Percentiles rank a stretch among this genome's conserved stretches.
These are phyloP conservation scores for Linnaemya vulpina DNA, from an alignment of 2,888 invertebrate species.

Conservation along the genomic window DNA sequence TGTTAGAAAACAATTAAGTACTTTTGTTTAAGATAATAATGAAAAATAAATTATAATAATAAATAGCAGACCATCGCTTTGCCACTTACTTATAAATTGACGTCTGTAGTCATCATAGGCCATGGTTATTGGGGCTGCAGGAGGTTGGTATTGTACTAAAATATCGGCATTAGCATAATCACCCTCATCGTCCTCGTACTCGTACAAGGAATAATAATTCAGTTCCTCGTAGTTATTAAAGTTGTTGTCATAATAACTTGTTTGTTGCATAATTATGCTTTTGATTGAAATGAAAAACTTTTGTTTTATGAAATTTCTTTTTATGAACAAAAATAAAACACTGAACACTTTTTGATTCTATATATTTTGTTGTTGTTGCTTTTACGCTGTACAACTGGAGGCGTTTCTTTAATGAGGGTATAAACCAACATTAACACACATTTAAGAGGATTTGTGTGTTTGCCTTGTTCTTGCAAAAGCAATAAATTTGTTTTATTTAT, in stretches of 20 bases:
- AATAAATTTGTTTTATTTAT: background rate
- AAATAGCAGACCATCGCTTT: background rate
- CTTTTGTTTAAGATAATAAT: background rate
- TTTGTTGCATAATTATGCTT: conserved; percentile 75
- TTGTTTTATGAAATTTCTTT: conserved; percentile 23
- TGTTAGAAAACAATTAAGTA: background rate
- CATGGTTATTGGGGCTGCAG: conserved; percentile 37
- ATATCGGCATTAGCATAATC: conserved; percentile 42
- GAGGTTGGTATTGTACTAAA: conserved; percentile 48
- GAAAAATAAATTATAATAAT: no score
- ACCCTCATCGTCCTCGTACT: conserved; percentile 6
- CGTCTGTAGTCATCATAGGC: conserved; percentile 76
- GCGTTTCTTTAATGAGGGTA: conserved; percentile 5
- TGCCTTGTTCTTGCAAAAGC: no score
- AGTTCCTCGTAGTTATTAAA: conserved; percentile 51
- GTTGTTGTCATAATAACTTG: conserved; percentile 75
- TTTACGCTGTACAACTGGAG: conserved; percentile 27
- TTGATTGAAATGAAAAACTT: conserved; percentile 14
- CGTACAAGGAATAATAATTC: conserved; percentile 25
- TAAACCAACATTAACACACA: background rate
- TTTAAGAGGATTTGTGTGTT: no score
- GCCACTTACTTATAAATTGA: conserved; percentile 75
- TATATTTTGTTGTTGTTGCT: background rate
- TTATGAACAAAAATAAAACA: background rate
- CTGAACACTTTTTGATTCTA: conserved; percentile 5